A percentile compares a stretch with the other conserved stretches of the same genome.
These are phyloP conservation scores for Phasia obesa DNA, from an alignment of 2,888 invertebrate genomes.

Conservation along the genomic window DNA sequence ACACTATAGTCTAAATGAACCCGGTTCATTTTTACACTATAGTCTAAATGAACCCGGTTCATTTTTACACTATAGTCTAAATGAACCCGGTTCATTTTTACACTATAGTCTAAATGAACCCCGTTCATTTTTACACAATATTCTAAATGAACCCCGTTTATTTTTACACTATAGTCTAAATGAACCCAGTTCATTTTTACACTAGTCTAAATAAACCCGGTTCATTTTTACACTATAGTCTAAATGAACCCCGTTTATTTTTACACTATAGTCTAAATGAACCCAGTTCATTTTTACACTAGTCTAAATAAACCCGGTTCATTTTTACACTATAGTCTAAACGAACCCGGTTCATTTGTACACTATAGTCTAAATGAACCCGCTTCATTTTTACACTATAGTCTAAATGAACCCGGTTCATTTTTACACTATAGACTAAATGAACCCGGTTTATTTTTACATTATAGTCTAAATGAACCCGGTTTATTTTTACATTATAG, in stretches of 20 bases:
- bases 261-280: too few relatives aligned
- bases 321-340: too few relatives aligned
- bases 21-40: too few relatives aligned
- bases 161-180: neutral
- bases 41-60: too few relatives aligned
- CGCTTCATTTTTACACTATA: neutral
- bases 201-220: too few relatives aligned
- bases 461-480: neutral
- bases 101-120: neutral
- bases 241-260: too few relatives aligned
- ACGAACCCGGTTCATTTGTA: too few relatives aligned
- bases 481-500: neutral
- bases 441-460: neutral
- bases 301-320: too few relatives aligned
- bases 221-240: too few relatives aligned
- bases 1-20: too few relatives aligned
- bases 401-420: neutral
- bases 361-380: neutral
- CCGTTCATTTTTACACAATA: neutral
- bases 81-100: neutral
- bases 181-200: neutral
- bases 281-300: too few relatives aligned
- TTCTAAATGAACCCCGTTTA: neutral
- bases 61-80: neutral
- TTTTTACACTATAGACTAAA: neutral